A percentile compares a stretch with the other conserved stretches of the same genome.
These are phyloP conservation scores for Drosophila helvetica DNA, from an alignment of 2,888 invertebrate species.

Conservation along the genomic window DNA sequence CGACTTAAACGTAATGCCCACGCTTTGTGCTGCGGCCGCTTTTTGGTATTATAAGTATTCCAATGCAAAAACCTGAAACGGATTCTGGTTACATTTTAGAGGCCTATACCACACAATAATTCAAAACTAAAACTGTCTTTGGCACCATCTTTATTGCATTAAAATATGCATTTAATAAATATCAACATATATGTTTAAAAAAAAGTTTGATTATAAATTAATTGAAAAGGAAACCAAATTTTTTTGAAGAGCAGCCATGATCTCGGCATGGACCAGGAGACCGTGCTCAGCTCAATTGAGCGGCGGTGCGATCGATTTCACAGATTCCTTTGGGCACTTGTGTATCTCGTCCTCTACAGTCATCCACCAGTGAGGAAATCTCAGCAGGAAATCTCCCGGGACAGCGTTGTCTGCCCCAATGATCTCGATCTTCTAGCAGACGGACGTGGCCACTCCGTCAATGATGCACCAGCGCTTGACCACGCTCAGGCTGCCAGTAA, in stretches of 20 bases:
- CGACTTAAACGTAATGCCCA: neutral
- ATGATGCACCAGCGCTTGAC: slow-evolving; percentile 96
- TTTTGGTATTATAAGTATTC: too few relatives aligned
- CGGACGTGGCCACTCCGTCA: slow-evolving; percentile 94
- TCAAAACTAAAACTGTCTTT: neutral
- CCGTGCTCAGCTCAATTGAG: slow-evolving; percentile 94
- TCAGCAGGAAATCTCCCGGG: slow-evolving; percentile 93
- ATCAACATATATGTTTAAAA: neutral
- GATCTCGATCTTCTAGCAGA: slow-evolving; percentile 94
- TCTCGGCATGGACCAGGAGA: slow-evolving; percentile 92
- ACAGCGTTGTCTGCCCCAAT: slow-evolving; percentile 94
- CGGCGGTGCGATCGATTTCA: slow-evolving; percentile 92
- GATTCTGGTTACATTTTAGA: too few relatives aligned
- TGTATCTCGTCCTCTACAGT: slow-evolving; percentile 90
- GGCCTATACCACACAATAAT: too few relatives aligned
- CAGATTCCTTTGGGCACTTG: slow-evolving; percentile 90
- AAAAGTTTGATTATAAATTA: too few relatives aligned
- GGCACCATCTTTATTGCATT: neutral
- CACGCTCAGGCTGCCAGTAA: slow-evolving; percentile 94
- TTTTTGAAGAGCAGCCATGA: too few relatives aligned
- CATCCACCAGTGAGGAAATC: too few relatives aligned
- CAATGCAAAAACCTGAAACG: too few relatives aligned
- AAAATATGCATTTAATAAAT: neutral
- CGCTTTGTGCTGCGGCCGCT: neutral
- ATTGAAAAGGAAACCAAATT: too few relatives aligned